Evolutionary conservation across 1,140 invertebrate genomes (phyloP), one percentile per base, ranked within the genome.

Genomic region (Octopus sinensis): DNA sequence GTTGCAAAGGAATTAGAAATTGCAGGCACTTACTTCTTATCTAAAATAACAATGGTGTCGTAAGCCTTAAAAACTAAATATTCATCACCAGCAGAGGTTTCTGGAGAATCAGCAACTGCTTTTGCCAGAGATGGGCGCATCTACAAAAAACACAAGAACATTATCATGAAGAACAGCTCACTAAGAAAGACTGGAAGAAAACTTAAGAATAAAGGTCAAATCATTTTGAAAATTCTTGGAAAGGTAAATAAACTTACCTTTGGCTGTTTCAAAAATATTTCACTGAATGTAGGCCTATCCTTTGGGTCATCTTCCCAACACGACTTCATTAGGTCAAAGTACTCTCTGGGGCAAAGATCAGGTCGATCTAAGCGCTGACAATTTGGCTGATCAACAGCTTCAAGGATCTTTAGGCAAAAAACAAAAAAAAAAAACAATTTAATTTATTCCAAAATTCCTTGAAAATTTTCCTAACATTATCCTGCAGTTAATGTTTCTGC

Each of bases 221-320:
- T 62, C 30, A 43, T 62, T 76, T 76, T 76, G 75, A 76, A 76
- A 76, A n/a, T 17, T 51, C 9, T 76, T 51, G 43, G 52, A 53
- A 77, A 51, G 5, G 13, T 12, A 56, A 52, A n/a, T 53, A 54
- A 81, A 82, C 82, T 89, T 88, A 95, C 88, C 87, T 97, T 96
- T 0, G 95, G 95, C 84, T 99, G 91, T 23, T 94, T 91, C 7
- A 93, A 92, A 76, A 94, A 93, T 4, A 99, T 92, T 85, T 98
- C 96, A 77, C 94, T 93, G 90, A 99, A 99, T 77, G 94, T 96
- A 0, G 98, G 98, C 82, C 98, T 91, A 83, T 95, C 94, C n/a
- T 92, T 92, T 0, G 96, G 94, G 84, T 99, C 96, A 86, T 98
- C 96, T 80, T 95, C 93, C 98, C 98, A 99, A 90, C 97, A 99